Evolutionary conservation across 2,113 vertebrate genomes (phyloP).

Genomic region (Perccottus glenii): DNA sequence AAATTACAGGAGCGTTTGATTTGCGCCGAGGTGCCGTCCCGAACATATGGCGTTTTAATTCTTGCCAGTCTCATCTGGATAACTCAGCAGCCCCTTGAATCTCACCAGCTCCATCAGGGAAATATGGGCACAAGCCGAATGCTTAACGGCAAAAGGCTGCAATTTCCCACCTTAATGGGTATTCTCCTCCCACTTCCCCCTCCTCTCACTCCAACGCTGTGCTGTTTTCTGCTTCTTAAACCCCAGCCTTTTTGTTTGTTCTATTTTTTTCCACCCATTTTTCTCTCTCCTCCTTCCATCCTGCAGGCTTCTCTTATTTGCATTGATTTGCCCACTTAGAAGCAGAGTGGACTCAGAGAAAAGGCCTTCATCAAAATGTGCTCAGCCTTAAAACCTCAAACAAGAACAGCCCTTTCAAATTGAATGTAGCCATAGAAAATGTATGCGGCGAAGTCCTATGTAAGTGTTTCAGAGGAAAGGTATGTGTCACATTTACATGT

Average conservation of each 20-base stretch:
- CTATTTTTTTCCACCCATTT: slow-evolving; percentile 54
- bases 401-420: neutral
- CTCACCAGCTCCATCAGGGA: slow-evolving; percentile 78
- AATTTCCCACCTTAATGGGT: slow-evolving; percentile 84
- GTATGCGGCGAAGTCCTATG: neutral
- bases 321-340: slow-evolving; percentile 76
- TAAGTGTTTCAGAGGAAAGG: too few relatives aligned
- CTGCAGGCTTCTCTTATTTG: slow-evolving; percentile 66
- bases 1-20: slow-evolving; percentile 81
- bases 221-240: slow-evolving; percentile 57
- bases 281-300: slow-evolving; percentile 55
- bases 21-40: slow-evolving; percentile 72
- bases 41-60: slow-evolving; percentile 86
- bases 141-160: slow-evolving; percentile 82
- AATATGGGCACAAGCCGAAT: slow-evolving; percentile 80
- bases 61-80: slow-evolving; percentile 84
- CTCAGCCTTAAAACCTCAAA: slow-evolving; percentile 46
- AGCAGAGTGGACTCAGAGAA: slow-evolving; percentile 67
- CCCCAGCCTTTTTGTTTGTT: slow-evolving; percentile 60
- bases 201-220: slow-evolving; percentile 40
- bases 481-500: too few relatives aligned
- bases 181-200: slow-evolving; percentile 53
- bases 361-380: slow-evolving; percentile 64
- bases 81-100: slow-evolving; percentile 73
- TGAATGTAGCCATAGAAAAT: neutral